Evolutionary conservation across 2,113 vertebrate species (phyloP), one percentile per base, ranked within the genome.

Genomic region (Channa argus): DNA sequence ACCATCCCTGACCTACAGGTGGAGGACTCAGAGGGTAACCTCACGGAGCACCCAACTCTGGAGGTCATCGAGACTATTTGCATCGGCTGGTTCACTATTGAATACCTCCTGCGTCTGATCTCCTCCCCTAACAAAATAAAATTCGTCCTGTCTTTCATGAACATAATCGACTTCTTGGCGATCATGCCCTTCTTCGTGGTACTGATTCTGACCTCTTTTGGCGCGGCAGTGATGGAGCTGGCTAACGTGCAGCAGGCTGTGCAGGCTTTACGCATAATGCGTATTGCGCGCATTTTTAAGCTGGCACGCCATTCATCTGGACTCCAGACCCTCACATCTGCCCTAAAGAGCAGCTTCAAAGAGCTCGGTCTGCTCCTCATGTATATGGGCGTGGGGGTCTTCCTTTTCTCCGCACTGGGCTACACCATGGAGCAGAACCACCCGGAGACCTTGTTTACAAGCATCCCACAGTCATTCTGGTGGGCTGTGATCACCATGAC

Each of bases 401-500:
- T 99, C 66, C 95, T 99, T 36, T 99, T 99, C 92, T 98, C 98
- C 0, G 98, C 98, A 8, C 91, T 99, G 71, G 98, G 96, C 77
- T 99, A 99, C 90, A 99, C 98, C 24, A 93, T 99, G 95, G 98
- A 99, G 85, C 98, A 98, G 88, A 97, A 95, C 65, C 97, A 99
- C 80, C 96, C 98, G 0, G 98, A 99, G 60, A 99, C 97, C 4
- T 86, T 99, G 83, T 99, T 99, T 79, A 98, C 96, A 88, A 99
- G 98, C 93, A 99, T 99, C 88, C 98, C 98, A 0, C 98, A 99
- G 83, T 97, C 98, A 0, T 99, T 99, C 90, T 99, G 98, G 98
- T 99, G 98, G 98, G 98, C 98, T 36, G 97, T 99, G 84, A 99
- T 99, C 89, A 99, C 98, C 71, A 99, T 99, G 98, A 99, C 98